Evolutionary conservation across 1,140 invertebrate genomes (phyloP), one percentile per base, ranked within the genome.

Genomic region (Drosophila suzukii): DNA sequence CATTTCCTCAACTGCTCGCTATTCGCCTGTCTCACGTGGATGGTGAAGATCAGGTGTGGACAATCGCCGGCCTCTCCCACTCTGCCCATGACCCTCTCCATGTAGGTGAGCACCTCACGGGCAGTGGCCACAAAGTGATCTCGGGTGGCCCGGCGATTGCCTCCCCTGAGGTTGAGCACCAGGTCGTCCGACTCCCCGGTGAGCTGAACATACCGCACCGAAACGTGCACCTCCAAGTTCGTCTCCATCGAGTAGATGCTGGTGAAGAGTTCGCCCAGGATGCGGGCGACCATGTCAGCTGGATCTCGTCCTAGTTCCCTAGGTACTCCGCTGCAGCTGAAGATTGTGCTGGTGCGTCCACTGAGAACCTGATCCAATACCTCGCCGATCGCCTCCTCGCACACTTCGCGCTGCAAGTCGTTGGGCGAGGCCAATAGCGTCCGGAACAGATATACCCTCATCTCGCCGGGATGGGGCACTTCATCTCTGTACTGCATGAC

Each of bases 401-500:
- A 44, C 12, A 81, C 56, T 36, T 72, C 41, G 13, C 24, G 15
- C 39, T 86, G 83, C 44, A 30, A 7, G 3, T 46, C 55, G 46
- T 36, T 68, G 12, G 63, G 38, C 6, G 46, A 47, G 13, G 38
- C 32, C 8, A 41, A 11, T 12, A 86, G 49, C 55, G 82, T 76
- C 15, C 83, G 66, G 75, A 86, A 86, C 12, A 86, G 34, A 70
- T 81, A 86, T 36, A 89, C 67, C 46, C 72, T 76, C 15, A 71
- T 47, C 66, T 82, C 66, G 61, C 38, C 32, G 49, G 50, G 53
- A 54, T 51, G 17, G 12, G 15, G 32, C 17, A 34, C 34, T 41
- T 30, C 24, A 3, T 41, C 12, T 7, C 15, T 15, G 6, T n/a
- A 53, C 17, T 24, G 49, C 38, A 46, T 53, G n/a, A 30, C 49